Percentiles rank a stretch among this genome's conserved stretches.
These are phyloP conservation scores for Tanypteryx hageni DNA, from an alignment of 2,888 invertebrate species.

Conservation along the genomic window DNA sequence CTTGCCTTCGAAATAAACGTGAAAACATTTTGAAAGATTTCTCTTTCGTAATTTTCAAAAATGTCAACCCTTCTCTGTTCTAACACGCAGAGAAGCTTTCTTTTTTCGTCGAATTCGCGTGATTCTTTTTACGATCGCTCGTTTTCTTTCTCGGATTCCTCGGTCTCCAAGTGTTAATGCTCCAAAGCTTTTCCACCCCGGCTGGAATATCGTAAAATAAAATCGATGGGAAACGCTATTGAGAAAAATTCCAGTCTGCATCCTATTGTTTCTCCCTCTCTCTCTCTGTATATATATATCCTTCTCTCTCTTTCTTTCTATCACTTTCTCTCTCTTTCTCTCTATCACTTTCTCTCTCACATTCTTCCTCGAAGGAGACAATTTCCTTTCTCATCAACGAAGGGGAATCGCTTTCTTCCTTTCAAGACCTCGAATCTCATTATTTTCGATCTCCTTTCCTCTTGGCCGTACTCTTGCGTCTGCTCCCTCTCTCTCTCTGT, in stretches of 20 bases:
- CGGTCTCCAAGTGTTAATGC: not conserved
- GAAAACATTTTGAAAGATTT: not conserved
- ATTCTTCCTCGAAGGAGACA: not conserved
- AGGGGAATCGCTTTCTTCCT: too few relatives aligned
- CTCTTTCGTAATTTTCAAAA: not conserved
- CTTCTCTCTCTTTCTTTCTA: too few relatives aligned
- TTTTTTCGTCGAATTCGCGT: not conserved
- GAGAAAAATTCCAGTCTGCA: constrained; percentile 8
- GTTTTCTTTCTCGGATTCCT: not conserved
- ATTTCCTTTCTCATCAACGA: too few relatives aligned
- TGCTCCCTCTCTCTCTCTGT: too few relatives aligned
- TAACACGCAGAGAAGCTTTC: not conserved
- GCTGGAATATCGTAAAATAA: not conserved
- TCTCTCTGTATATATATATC: not conserved
- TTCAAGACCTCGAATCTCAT: too few relatives aligned
- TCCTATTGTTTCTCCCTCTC: not conserved
- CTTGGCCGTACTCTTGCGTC: too few relatives aligned
- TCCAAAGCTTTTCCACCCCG: not conserved
- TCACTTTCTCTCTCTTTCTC: not conserved
- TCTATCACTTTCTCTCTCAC: not conserved
- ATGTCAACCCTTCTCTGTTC: not conserved
- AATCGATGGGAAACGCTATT: constrained; percentile 16
- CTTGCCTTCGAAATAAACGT: not conserved
- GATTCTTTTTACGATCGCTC: not conserved
- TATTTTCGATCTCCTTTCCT: too few relatives aligned